These are phyloP conservation scores for Takifugu rubripes DNA, from an alignment of 2,797 vertebrate genomes.

Conservation along the genomic window DNA sequence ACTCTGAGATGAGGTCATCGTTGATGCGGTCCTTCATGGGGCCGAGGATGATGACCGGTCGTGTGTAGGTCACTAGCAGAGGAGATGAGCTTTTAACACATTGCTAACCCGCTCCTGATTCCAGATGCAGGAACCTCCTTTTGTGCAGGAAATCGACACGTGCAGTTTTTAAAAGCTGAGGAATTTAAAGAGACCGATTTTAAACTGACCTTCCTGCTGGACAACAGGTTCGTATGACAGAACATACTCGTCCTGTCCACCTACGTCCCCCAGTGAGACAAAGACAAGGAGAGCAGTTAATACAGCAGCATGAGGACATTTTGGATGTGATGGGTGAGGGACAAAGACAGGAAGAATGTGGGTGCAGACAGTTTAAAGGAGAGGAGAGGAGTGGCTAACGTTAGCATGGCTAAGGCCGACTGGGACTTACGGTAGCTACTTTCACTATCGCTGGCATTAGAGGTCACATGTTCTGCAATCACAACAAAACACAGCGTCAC, in stretches of 20 bases:
- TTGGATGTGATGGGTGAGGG: too few relatives aligned
- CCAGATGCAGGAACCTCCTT: too few relatives aligned
- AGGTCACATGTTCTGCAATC: conserved; percentile 96
- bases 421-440: conserved; percentile 94
- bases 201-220: conserved; percentile 89
- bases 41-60: conserved; percentile 94
- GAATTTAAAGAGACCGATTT: too few relatives aligned
- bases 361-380: too few relatives aligned
- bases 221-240: conserved; percentile 92
- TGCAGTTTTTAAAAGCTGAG: too few relatives aligned
- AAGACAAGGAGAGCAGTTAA: neutral
- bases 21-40: conserved; percentile 98
- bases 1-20: conserved; percentile 96
- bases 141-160: too few relatives aligned
- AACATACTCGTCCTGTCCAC: conserved; percentile 93
- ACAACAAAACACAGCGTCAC: conserved; percentile 75
- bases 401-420: conserved; percentile 13
- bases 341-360: neutral
- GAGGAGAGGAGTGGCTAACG: conserved; percentile 4
- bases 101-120: too few relatives aligned
- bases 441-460: conserved; percentile 98
- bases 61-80: conserved; percentile 86
- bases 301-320: neutral
- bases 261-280: conserved; percentile 61
- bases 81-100: neutral